Conservation (phyloP, 1,140 invertebrate species). For the Coptotermes formosanus region DNA sequence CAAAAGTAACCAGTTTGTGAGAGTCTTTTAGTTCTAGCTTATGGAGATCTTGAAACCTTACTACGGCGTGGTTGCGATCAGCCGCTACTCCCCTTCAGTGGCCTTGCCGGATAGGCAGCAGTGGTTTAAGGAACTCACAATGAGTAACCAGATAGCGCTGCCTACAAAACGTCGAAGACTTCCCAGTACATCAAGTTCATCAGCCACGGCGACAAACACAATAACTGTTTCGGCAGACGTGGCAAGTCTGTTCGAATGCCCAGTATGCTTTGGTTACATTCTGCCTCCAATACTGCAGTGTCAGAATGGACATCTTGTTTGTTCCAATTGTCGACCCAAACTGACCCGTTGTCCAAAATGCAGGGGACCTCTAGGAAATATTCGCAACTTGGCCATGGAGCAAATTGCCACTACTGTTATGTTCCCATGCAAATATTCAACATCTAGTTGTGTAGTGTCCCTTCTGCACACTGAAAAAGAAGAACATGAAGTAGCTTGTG, state of each 20-base stretch:
- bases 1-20: no score
- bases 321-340: no score
- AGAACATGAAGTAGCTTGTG: slow-evolving; percentile 98
- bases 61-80: no score
- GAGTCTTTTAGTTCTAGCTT: no score
- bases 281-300: no score
- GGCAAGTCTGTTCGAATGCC: slow-evolving; percentile 84
- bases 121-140: slow-evolving; percentile 5
- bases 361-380: no score
- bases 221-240: slow-evolving; percentile 75
- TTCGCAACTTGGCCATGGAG: slow-evolving; percentile 99
- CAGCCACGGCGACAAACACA: slow-evolving; percentile 47
- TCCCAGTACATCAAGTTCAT: slow-evolving; percentile 47
- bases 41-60: no score
- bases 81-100: no score
- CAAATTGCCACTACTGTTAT: slow-evolving; percentile 97
- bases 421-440: slow-evolving; percentile 99
- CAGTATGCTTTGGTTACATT: no score
- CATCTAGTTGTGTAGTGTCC: slow-evolving; percentile 89
- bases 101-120: no score
- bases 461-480: slow-evolving; percentile 94
- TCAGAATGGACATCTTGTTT: no score
- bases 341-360: no score
- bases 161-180: slow-evolving; percentile 38
- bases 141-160: slow-evolving; percentile 26